These are phyloP conservation scores for Jacana jacana DNA, from an alignment of 2,113 vertebrate species.

Conservation along the genomic window DNA sequence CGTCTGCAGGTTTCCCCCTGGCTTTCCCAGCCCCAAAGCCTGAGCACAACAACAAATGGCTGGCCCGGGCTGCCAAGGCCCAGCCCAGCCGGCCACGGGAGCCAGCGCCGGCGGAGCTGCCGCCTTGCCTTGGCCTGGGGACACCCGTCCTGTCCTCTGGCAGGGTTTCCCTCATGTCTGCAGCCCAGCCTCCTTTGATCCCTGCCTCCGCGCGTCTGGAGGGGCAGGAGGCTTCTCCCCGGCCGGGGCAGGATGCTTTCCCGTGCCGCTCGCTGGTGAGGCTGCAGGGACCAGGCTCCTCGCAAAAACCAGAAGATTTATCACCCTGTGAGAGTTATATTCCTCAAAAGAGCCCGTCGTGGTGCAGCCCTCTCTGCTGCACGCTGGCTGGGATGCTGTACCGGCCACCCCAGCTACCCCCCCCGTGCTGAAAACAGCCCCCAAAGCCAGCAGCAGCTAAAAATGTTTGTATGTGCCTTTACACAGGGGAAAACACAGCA, in stretches of 20 bases:
- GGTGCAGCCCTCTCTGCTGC: rapidly evolving
- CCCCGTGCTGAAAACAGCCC: not conserved
- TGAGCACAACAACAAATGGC: not conserved
- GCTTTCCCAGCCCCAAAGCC: not conserved
- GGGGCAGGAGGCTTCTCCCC: not conserved
- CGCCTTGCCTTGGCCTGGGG: not conserved
- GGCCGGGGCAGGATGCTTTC: not conserved
- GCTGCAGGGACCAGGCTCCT: rapidly evolving
- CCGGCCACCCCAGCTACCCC: not conserved
- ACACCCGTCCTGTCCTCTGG: not conserved
- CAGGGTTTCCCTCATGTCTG: not conserved
- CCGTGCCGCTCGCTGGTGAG: not conserved
- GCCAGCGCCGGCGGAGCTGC: not conserved
- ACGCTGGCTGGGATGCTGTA: not conserved
- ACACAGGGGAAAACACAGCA: not conserved
- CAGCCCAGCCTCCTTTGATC: not conserved
- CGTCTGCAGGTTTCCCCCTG: not conserved
- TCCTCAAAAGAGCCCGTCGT: not conserved
- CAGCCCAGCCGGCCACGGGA: not conserved
- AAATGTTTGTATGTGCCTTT: not conserved
- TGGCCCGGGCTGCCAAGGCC: not conserved
- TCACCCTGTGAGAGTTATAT: rapidly evolving
- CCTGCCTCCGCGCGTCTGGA: not conserved
- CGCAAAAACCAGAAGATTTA: not conserved
- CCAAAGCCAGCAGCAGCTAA: not conserved